Evolutionary conservation across 2,888 invertebrate genomes (phyloP).

Genomic region (Poecilobothrus nobilitatus): DNA sequence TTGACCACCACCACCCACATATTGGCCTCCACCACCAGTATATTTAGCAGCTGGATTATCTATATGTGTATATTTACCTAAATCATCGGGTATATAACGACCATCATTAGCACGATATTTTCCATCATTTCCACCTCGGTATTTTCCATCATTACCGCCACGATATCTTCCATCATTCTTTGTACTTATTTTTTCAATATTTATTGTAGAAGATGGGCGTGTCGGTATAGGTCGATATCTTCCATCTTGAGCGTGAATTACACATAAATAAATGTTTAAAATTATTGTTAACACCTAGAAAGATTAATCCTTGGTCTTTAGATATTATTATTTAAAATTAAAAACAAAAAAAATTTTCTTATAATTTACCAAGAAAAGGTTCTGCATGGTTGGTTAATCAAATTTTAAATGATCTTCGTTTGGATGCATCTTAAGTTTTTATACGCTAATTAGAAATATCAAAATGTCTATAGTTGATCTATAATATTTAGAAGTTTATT

Average conservation of each 20-base stretch:
- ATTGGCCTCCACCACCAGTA: constrained; percentile 28
- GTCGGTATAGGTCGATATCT: constrained; percentile 32
- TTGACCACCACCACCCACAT: constrained; percentile 25
- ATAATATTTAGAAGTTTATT: not conserved
- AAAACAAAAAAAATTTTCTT: too few relatives aligned
- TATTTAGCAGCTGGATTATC: constrained; percentile 35
- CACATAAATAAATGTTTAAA: not conserved
- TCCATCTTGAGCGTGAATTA: constrained; percentile 30
- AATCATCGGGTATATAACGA: constrained; percentile 47
- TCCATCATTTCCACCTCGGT: constrained; percentile 32
- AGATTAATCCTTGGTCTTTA: not conserved
- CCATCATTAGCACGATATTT: constrained; percentile 33
- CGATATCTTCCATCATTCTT: constrained; percentile 37
- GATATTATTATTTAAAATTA: not conserved
- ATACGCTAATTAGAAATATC: not conserved
- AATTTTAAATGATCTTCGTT: not conserved
- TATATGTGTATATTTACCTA: constrained; percentile 49
- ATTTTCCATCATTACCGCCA: constrained; percentile 34
- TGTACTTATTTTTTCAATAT: constrained; percentile 21
- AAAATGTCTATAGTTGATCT: not conserved
- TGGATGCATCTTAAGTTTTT: not conserved
- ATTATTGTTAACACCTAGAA: constrained; percentile 17
- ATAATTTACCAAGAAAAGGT: not conserved
- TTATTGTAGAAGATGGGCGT: constrained; percentile 15
- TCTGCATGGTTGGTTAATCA: not conserved